Evolutionary conservation across 2,888 invertebrate species (phyloP).

Genomic region (Pandemis cinnamomeana): DNA sequence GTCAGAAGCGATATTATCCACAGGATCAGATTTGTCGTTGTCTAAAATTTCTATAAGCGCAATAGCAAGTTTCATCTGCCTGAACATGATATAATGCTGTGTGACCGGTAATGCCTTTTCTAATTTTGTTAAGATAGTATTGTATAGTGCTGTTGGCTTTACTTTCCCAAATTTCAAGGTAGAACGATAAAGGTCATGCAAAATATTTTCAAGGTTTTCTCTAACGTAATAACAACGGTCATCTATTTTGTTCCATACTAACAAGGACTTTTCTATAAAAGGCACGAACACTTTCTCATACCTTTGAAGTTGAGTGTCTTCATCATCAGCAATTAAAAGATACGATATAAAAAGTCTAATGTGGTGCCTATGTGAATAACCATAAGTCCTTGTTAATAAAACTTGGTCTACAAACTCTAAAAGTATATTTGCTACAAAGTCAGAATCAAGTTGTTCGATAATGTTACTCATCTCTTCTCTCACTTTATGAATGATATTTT

Average conservation of each 20-base stretch:
- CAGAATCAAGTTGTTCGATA: constrained; percentile 53
- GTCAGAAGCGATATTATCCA: constrained; percentile 7
- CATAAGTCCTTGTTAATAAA: constrained; percentile 19
- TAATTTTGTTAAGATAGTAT: constrained; percentile 17
- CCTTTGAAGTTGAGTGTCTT: constrained; percentile 50
- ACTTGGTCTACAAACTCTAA: constrained; percentile 43
- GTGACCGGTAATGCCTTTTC: constrained; percentile 17
- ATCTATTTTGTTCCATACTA: constrained; percentile 46
- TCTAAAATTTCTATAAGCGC: constrained; percentile 14
- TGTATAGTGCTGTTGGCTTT: constrained; percentile 12
- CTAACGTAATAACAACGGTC: constrained; percentile 30
- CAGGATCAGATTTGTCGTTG: constrained; percentile 3
- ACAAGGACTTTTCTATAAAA: constrained; percentile 50
- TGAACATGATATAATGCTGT: constrained; percentile 22
- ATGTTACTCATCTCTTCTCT: constrained; percentile 45
- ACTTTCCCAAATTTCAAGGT: constrained; percentile 7
- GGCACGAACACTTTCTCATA: constrained; percentile 51
- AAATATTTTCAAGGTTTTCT: constrained; percentile 8
- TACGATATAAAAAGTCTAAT: constrained; percentile 48
- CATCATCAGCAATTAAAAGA: constrained; percentile 51
- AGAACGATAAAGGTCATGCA: background rate
- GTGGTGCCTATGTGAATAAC: constrained; percentile 14
- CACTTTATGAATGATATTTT: constrained; percentile 45
- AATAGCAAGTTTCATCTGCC: constrained; percentile 17
- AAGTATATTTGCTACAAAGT: constrained; percentile 54